Conservation (phyloP, 2,888 invertebrate species). For the Hemithea aestivaria region DNA sequence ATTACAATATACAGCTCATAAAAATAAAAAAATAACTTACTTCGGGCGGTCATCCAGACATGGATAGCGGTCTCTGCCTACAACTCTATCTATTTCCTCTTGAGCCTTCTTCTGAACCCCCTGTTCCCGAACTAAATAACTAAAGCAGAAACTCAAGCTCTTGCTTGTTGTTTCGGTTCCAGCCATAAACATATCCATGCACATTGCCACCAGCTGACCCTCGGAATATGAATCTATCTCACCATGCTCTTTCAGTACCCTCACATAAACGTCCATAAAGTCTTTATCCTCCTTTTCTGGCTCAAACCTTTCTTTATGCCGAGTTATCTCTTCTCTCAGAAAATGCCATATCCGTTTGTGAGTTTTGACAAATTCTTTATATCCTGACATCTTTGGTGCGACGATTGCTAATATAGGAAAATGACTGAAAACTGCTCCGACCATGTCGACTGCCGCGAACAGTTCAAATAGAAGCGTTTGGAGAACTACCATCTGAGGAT, state of each 20-base stretch:
- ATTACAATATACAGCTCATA: too few species aligned
- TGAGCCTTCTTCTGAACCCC: constrained; percentile 87
- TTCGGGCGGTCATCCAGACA: constrained; percentile 84
- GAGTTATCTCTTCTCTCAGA: constrained; percentile 83
- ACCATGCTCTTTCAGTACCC: constrained; percentile 81
- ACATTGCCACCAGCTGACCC: constrained; percentile 87
- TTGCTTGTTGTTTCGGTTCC: constrained; percentile 93
- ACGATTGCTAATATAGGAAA: constrained; percentile 85
- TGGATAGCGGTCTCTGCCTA: constrained; percentile 84
- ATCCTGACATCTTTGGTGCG: constrained; percentile 88
- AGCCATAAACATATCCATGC: constrained; percentile 92
- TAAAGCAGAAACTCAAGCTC: constrained; percentile 86
- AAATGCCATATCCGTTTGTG: constrained; percentile 87
- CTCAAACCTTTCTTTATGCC: constrained; percentile 82
- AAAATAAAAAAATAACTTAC: constrained; percentile 61
- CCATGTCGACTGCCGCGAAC: constrained; percentile 88
- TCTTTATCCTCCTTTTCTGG: constrained; percentile 82
- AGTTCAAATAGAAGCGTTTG: constrained; percentile 84
- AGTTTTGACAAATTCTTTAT: constrained; percentile 84
- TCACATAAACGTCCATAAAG: constrained; percentile 90
- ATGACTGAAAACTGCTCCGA: constrained; percentile 88
- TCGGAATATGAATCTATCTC: constrained; percentile 81
- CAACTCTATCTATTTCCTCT: constrained; percentile 86
- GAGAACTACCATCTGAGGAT: constrained; percentile 83
- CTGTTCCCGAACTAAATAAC: constrained; percentile 85